phyloP scores from a whole-genome alignment of 2,888 invertebrate species.

The Melieria picta region DNA sequence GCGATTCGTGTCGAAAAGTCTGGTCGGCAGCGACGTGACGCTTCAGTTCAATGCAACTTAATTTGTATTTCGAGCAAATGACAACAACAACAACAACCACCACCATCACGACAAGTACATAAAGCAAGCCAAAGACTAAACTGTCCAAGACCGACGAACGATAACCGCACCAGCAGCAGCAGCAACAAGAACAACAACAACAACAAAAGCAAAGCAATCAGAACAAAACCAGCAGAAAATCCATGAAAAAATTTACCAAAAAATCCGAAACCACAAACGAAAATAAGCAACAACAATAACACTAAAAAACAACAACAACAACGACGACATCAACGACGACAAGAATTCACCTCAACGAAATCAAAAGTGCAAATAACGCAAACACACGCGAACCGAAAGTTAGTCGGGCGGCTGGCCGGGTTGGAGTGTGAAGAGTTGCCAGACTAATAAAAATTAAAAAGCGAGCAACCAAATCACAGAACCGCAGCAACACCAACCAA shows the following conservation, averaged over 20 bases:
- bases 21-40: background rate
- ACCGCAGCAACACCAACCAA: background rate
- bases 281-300: slow-evolving; percentile 8
- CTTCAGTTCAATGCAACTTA: slow-evolving; percentile 14
- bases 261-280: slow-evolving; percentile 25
- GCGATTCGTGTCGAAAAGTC: background rate
- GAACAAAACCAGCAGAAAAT: slow-evolving; percentile 2
- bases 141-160: background rate
- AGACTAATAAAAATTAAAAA: background rate
- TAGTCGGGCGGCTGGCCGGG: background rate
- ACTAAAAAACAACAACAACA: background rate
- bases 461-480: background rate
- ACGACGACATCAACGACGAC: background rate
- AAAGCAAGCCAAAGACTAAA: background rate
- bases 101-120: background rate
- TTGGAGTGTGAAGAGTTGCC: background rate
- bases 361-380: slow-evolving; percentile 17
- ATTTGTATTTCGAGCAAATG: slow-evolving; percentile 7
- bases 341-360: slow-evolving; percentile 23
- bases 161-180: background rate
- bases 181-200: background rate
- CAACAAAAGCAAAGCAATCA: slow-evolving; percentile 1
- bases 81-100: background rate
- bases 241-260: slow-evolving; percentile 14
- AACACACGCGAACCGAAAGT: background rate